phyloP scores from a whole-genome alignment of 2,888 invertebrate genomes.

The Ischnura elegans region DNA sequence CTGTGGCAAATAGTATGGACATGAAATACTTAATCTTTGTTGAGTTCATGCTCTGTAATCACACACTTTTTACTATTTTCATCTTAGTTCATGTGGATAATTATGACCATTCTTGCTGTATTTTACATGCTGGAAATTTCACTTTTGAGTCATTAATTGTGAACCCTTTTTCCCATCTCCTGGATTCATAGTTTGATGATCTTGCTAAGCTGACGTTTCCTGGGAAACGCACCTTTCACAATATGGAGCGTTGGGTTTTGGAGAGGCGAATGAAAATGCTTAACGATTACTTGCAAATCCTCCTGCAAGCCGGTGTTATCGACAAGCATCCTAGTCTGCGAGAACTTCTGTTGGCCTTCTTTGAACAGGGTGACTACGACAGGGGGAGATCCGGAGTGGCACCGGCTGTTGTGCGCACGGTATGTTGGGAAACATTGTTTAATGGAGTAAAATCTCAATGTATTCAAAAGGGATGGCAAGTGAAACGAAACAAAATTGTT shows the following conservation, averaged over 20 bases:
- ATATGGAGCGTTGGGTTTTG: constrained; percentile 90
- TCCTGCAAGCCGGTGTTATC: constrained; percentile 83
- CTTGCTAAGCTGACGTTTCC: constrained; percentile 90
- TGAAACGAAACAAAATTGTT: too few relatives aligned
- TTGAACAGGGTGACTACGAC: constrained; percentile 86
- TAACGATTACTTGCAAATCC: constrained; percentile 88
- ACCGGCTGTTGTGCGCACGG: constrained; percentile 40
- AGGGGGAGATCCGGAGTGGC: constrained; percentile 80
- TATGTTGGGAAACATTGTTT: background rate
- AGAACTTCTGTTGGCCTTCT: constrained; percentile 82
- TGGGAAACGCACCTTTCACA: constrained; percentile 96
- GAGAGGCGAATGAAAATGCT: constrained; percentile 91
- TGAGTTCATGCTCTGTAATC: too few relatives aligned
- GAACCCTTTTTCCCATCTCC: constrained; percentile 63
- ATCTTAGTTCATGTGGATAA: too few relatives aligned
- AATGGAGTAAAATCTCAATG: too few relatives aligned
- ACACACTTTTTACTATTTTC: too few relatives aligned
- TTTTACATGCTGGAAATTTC: background rate
- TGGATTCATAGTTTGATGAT: constrained; percentile 85
- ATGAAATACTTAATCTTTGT: too few relatives aligned
- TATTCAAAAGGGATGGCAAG: too few relatives aligned
- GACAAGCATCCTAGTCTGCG: constrained; percentile 83
- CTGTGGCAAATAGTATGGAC: too few relatives aligned
- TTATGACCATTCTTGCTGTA: too few relatives aligned
- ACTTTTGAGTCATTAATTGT: background rate